Evolutionary conservation across 1,140 invertebrate species (phyloP).

Genomic region (Drosophila seguyi): DNA sequence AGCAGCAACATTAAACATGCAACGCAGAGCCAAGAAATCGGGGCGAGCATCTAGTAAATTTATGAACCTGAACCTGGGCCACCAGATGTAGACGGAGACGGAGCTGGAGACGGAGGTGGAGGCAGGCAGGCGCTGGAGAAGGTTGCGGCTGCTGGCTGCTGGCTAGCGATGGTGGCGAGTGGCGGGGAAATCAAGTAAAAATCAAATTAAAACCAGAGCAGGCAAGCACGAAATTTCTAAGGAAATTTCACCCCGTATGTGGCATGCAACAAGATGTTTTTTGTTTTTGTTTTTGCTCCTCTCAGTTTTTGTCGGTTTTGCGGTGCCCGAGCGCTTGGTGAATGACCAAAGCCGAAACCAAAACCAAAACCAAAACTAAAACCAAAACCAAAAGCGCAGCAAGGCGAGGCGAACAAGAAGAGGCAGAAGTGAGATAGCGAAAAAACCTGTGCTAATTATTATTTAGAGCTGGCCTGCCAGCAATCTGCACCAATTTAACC

Average conservation of each 20-base stretch:
- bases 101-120: no score
- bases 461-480: conserved; percentile 78
- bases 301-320: conserved; percentile 25
- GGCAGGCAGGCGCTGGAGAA: conserved; percentile 7
- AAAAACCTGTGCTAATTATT: conserved; percentile 82
- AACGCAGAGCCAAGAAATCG: conserved; percentile 61
- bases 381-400: conserved; percentile 56
- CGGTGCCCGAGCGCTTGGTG: conserved; percentile 50
- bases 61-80: conserved; percentile 82
- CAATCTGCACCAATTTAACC: conserved; percentile 84
- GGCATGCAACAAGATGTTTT: conserved; percentile 75
- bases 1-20: conserved; percentile 83
- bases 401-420: conserved; percentile 46
- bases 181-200: conserved; percentile 68
- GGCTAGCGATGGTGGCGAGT: conserved; percentile 1
- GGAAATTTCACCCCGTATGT: conserved; percentile 82
- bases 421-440: conserved; percentile 24
- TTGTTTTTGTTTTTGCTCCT: conserved; percentile 17
- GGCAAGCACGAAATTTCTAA: conserved; percentile 84
- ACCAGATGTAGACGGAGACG: conserved; percentile 23
- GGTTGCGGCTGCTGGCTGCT: conserved; percentile 17
- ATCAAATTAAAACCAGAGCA: conserved; percentile 84
- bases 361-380: conserved; percentile 50
- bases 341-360: conserved; percentile 74
- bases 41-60: conserved; percentile 78